phyloP scores from a whole-genome alignment of 1,140 invertebrate genomes.

The Colletes latitarsis region DNA sequence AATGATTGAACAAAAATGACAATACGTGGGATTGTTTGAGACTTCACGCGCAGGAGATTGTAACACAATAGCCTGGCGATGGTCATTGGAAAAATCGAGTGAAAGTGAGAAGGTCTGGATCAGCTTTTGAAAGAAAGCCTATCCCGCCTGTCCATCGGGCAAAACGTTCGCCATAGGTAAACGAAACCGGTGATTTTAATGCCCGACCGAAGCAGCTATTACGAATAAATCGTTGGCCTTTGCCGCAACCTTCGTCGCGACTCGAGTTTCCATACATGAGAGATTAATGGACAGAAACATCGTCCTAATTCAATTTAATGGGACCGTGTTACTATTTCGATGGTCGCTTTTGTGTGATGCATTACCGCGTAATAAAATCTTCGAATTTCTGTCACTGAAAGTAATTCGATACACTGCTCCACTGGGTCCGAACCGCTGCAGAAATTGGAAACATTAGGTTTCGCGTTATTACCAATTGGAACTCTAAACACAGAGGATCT shows the following conservation, averaged over 20 bases:
- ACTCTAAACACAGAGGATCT: no score
- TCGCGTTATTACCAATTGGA: not conserved
- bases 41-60: not conserved
- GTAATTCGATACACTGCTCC: not conserved
- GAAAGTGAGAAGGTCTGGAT: constrained; percentile 58
- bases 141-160: constrained; percentile 18
- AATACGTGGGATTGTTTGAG: not conserved
- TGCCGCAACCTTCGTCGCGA: not conserved
- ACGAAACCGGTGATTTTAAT: constrained; percentile 47
- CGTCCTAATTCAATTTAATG: not conserved
- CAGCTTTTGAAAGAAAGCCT: constrained; percentile 54
- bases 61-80: not conserved
- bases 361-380: not conserved
- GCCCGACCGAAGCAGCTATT: not conserved
- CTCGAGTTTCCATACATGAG: not conserved
- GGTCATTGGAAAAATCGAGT: constrained; percentile 52
- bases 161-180: constrained; percentile 33
- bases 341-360: not conserved
- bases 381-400: not conserved
- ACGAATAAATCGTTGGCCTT: not conserved
- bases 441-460: not conserved
- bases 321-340: not conserved
- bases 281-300: constrained; percentile 7
- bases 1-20: not conserved
- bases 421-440: not conserved